These are phyloP conservation scores for Scaptomyza reducta DNA, from an alignment of 2,888 invertebrate species.

Conservation along the genomic window DNA sequence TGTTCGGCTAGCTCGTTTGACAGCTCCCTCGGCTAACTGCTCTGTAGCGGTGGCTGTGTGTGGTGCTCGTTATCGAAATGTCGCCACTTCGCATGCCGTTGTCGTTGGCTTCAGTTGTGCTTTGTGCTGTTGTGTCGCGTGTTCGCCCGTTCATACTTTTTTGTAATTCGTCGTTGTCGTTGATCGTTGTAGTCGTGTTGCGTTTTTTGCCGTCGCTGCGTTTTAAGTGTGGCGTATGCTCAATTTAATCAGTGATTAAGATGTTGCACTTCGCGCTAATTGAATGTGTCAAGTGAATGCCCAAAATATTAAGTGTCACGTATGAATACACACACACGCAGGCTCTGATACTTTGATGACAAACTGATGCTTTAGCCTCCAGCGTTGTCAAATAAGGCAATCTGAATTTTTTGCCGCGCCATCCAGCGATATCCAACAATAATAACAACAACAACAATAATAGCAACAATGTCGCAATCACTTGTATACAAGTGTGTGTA, in stretches of 20 bases:
- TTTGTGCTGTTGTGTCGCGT: constrained; percentile 22
- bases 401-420: constrained; percentile 54
- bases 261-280: constrained; percentile 47
- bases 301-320: constrained; percentile 42
- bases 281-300: constrained; percentile 54
- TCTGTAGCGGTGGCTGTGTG: constrained; percentile 36
- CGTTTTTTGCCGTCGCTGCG: constrained; percentile 32
- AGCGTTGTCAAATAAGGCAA: constrained; percentile 30
- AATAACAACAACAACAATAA: constrained; percentile 44
- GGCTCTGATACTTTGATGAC: constrained; percentile 9
- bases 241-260: constrained; percentile 60
- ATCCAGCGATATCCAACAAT: constrained; percentile 51
- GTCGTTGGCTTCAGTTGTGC: constrained; percentile 80
- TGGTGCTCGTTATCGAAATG: constrained; percentile 59
- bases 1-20: constrained; percentile 5
- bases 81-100: constrained; percentile 81
- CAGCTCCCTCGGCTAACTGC: constrained; percentile 26
- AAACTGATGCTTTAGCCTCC: background rate
- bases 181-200: constrained; percentile 7
- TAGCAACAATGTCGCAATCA: constrained; percentile 38
- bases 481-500: constrained; percentile 16
- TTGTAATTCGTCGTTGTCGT: constrained; percentile 10
- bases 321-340: constrained; percentile 30
- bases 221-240: constrained; percentile 40
- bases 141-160: constrained; percentile 5